phyloP scores from a whole-genome alignment of 2,797 vertebrate genomes.

The Muraenolepis orangiensis region DNA sequence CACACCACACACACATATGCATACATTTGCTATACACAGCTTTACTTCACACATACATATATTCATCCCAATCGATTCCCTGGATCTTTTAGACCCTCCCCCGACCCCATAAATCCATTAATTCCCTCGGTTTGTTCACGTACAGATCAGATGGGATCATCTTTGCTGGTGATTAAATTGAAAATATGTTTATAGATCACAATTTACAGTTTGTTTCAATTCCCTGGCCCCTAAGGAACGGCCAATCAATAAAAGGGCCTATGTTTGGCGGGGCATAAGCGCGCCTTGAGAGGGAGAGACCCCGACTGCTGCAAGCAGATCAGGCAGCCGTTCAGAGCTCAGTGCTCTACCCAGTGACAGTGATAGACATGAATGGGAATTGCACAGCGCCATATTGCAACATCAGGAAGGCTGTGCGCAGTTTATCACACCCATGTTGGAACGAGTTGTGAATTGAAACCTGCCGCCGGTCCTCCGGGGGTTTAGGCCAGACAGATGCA shows the following conservation, averaged over 20 bases:
- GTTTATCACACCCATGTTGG: neutral
- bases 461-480: neutral
- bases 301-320: neutral
- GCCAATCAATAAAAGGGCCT: neutral
- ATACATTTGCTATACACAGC: neutral
- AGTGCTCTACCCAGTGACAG: constrained; percentile 6
- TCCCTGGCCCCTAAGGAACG: neutral
- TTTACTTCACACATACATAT: too few relatives aligned
- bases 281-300: constrained; percentile 3
- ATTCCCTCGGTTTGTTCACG: constrained; percentile 11
- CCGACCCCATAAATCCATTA: neutral
- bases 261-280: neutral
- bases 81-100: neutral
- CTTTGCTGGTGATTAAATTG: constrained; percentile 8
- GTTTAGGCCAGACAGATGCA: neutral
- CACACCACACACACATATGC: neutral
- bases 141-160: constrained; percentile 3
- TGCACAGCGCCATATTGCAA: neutral
- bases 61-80: neutral
- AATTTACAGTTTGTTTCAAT: constrained; percentile 23
- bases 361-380: neutral
- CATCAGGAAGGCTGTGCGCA: constrained; percentile 6
- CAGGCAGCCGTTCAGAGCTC: constrained; percentile 18
- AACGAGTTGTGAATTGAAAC: neutral
- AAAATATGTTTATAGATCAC: constrained; percentile 14